phyloP scores from a whole-genome alignment of 1,140 invertebrate species.

The Chrysomallon squamiferum region DNA sequence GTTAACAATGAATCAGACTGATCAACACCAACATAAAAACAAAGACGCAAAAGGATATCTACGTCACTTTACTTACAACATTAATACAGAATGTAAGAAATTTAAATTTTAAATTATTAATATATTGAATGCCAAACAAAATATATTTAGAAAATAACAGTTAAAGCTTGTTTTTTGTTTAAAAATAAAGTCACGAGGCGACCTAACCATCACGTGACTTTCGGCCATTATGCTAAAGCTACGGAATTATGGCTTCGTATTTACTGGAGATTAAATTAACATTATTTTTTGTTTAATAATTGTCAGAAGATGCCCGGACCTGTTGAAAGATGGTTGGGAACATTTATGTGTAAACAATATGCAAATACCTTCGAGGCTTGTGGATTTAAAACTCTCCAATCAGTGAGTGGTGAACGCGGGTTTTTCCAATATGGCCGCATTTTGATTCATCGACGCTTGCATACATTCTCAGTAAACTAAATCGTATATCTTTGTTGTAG shows the following conservation, averaged over 20 bases:
- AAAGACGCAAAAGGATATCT: too few species aligned
- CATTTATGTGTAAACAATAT: conserved; percentile 61
- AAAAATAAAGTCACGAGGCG: too few species aligned
- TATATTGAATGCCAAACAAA: too few species aligned
- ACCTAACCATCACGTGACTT: conserved; percentile 32
- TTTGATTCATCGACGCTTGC: conserved; percentile 6
- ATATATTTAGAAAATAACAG: too few species aligned
- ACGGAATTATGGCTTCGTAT: conserved; percentile 15
- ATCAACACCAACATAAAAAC: too few species aligned
- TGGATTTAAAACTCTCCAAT: conserved; percentile 58
- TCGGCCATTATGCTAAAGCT: conserved; percentile 42
- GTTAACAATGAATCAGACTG: too few species aligned
- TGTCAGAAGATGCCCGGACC: conserved; percentile 50
- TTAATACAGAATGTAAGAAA: too few species aligned
- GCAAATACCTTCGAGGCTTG: conserved; percentile 53
- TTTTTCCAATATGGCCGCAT: conserved; percentile 24
- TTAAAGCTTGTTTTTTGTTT: too few species aligned
- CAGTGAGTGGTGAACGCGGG: conserved; percentile 43
- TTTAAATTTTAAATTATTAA: too few species aligned
- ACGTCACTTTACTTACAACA: too few species aligned
- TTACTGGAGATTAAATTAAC: conserved; percentile 14
- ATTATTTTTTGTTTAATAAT: conserved; percentile 11
- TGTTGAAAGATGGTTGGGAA: conserved; percentile 59
- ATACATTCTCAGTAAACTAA: conserved; percentile 1
- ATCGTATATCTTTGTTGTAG: conserved; percentile 36